Evolutionary conservation across 2,797 vertebrate species (phyloP).

Genomic region (Lepidocolaptes lacrymiger): DNA sequence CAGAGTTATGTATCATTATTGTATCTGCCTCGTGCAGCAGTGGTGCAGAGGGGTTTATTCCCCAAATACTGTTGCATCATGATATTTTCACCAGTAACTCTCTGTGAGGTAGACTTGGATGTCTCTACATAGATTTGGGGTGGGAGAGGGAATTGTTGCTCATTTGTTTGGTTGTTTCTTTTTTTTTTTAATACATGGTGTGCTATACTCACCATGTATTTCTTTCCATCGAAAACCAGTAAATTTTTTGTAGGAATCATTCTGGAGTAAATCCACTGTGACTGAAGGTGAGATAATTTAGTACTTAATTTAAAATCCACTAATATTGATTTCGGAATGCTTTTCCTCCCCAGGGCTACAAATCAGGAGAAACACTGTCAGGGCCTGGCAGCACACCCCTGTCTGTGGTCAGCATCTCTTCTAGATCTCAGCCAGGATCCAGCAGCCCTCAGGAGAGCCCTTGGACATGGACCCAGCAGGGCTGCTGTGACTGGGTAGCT

Average conservation of each 20-base stretch:
- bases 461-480: rapidly evolving
- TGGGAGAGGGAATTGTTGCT: not conserved
- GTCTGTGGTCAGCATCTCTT: not conserved
- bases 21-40: not conserved
- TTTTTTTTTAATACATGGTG: not conserved
- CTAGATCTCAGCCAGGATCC: not conserved
- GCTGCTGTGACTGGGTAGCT: not conserved
- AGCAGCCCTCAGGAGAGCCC: not conserved
- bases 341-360: not conserved
- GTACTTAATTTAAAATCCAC: conserved; percentile 36
- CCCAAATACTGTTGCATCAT: not conserved
- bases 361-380: not conserved
- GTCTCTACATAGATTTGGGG: not conserved
- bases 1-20: not conserved
- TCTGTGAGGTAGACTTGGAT: not conserved
- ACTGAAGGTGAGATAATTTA: conserved; percentile 23
- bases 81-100: not conserved
- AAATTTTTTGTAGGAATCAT: not conserved
- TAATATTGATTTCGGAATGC: conserved; percentile 15
- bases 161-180: not conserved
- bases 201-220: not conserved
- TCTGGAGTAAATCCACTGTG: conserved; percentile 4
- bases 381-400: not conserved
- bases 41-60: not conserved
- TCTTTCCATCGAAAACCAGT: not conserved